A percentile compares a stretch with the other conserved stretches of the same genome.
phyloP scores from a whole-genome alignment of 2,113 vertebrate genomes.

The Pogona vitticeps region DNA sequence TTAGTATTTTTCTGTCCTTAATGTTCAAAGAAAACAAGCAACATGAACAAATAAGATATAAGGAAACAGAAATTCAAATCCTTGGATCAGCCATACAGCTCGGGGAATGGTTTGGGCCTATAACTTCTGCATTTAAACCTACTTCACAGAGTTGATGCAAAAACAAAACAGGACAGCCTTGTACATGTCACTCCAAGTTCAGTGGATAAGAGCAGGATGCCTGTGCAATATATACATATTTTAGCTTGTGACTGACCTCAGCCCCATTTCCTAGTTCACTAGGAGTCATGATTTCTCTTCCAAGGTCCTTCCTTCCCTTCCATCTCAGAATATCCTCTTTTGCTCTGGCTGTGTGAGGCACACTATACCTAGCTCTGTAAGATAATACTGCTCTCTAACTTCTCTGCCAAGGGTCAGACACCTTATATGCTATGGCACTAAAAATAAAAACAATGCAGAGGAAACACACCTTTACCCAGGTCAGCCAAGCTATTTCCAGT shows the following conservation, averaged over 20 bases:
- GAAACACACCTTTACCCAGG: background rate
- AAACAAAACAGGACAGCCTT: background rate
- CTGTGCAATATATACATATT: background rate
- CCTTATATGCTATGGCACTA: background rate
- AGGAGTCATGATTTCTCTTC: background rate
- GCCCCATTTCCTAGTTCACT: background rate
- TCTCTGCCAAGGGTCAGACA: background rate
- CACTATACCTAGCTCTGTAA: constrained; percentile 1
- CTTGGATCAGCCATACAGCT: background rate
- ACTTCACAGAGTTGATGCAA: background rate
- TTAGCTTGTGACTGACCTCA: background rate
- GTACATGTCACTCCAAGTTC: background rate
- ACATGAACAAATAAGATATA: no score
- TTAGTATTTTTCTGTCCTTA: background rate
- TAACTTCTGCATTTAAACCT: background rate
- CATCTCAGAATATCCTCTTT: background rate
- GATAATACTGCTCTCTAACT: background rate
- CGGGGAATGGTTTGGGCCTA: background rate
- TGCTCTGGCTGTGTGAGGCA: background rate
- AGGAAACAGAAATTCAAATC: background rate
- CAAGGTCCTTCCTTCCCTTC: background rate
- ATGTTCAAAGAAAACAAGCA: background rate
- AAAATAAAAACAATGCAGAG: background rate
- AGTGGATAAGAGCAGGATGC: background rate
- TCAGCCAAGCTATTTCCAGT: background rate